A percentile compares a stretch with the other conserved stretches of the same genome.
phyloP scores from a whole-genome alignment of 2,797 vertebrate genomes.

The Picus viridis region DNA sequence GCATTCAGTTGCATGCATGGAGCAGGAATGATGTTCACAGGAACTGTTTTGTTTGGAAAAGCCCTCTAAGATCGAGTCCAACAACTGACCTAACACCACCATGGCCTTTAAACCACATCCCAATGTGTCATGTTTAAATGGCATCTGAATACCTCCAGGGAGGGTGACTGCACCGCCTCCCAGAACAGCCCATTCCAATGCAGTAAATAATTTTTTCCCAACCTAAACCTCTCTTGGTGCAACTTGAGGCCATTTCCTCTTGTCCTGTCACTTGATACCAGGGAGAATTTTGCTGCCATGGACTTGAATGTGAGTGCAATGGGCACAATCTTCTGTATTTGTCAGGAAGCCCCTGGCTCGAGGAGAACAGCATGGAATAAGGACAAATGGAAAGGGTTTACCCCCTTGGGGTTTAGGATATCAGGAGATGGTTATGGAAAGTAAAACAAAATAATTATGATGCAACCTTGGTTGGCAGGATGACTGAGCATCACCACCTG shows the following conservation, averaged over 20 bases:
- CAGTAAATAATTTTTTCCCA: no score
- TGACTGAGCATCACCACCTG: rapidly evolving
- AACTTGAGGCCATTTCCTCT: no score
- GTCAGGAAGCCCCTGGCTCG: neutral
- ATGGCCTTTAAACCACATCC: no score
- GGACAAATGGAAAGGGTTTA: neutral
- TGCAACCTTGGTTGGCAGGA: neutral
- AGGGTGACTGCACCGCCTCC: no score
- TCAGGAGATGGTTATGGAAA: neutral
- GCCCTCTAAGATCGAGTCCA: no score
- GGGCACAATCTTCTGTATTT: rapidly evolving
- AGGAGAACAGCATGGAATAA: rapidly evolving
- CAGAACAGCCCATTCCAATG: no score
- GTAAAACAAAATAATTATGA: rapidly evolving
- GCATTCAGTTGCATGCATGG: rapidly evolving
- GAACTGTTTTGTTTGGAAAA: no score
- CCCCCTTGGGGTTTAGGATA: rapidly evolving
- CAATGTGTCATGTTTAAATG: no score
- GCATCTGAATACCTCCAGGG: no score
- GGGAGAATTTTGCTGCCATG: neutral
- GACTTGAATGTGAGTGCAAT: neutral
- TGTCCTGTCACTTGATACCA: no score
- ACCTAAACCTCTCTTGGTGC: no score
- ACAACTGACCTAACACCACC: no score
- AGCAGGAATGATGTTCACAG: neutral